Percentiles rank a stretch among this genome's conserved stretches.
These are phyloP conservation scores for Lagopus leucura DNA, from an alignment of 2,113 vertebrate genomes.

Conservation along the genomic window DNA sequence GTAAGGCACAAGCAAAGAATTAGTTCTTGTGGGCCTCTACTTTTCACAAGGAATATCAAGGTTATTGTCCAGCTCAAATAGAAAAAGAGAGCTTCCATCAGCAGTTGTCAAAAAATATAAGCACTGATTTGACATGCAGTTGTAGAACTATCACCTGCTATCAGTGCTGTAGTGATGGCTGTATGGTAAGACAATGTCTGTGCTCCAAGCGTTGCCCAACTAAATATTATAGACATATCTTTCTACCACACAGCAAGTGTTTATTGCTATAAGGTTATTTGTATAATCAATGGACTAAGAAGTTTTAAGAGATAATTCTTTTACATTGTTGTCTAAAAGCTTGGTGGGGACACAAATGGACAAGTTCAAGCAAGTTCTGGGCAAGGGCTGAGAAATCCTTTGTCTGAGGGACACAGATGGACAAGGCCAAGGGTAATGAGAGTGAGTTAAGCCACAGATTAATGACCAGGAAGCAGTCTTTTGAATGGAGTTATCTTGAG, in stretches of 20 bases:
- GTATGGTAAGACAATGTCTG: slow-evolving; percentile 74
- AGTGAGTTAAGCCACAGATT: too few relatives aligned
- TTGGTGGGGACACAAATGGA: too few relatives aligned
- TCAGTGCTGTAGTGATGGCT: slow-evolving; percentile 76
- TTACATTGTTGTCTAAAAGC: too few relatives aligned
- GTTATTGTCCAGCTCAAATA: slow-evolving; percentile 81
- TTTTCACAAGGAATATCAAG: slow-evolving; percentile 77
- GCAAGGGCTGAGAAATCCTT: too few relatives aligned
- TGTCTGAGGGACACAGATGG: too few relatives aligned
- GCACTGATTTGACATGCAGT: slow-evolving; percentile 80
- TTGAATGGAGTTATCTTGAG: too few relatives aligned
- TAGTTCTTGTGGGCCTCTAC: slow-evolving; percentile 40
- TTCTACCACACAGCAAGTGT: slow-evolving; percentile 9
- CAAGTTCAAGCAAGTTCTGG: too few relatives aligned
- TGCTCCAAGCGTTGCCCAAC: slow-evolving; percentile 45
- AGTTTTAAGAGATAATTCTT: too few relatives aligned
- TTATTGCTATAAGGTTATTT: slow-evolving; percentile 43
- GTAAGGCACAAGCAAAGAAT: slow-evolving; percentile 47
- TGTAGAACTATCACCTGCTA: slow-evolving; percentile 85
- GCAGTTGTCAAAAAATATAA: slow-evolving; percentile 89
- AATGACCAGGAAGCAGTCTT: too few relatives aligned
- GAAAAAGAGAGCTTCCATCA: slow-evolving; percentile 77
- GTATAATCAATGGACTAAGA: slow-evolving; percentile 51
- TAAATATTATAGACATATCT: slow-evolving; percentile 54
- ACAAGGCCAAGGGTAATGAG: too few relatives aligned